Evolutionary conservation across 2,797 vertebrate species (phyloP), one percentile per base, ranked within the genome.

Genomic region (Phrynocephalus guinanensis): DNA sequence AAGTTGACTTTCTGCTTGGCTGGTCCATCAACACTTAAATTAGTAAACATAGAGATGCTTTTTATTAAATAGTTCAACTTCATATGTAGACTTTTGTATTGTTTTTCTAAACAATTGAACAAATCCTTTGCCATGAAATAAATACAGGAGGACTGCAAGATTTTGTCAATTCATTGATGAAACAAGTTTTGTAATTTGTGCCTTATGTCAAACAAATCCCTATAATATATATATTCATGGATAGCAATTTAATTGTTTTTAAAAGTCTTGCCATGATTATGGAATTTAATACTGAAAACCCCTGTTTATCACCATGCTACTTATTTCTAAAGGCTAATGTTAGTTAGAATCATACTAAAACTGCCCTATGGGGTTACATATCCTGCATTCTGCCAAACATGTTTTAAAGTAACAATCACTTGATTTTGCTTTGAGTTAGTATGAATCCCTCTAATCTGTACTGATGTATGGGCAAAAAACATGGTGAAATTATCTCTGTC

Each of bases 251-350:
- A n/a, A 68, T 79, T 33, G 63, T 44, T 50, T 33, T 79, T 38
- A 84, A 11, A 79, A 52, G 28, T 52, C 63, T 70, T 13, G 9
- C 4, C 30, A 22, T 67, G 73, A 77, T 16, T 67, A 60, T 5
- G 50, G 28, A 24, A 44, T 26, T 18, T 28, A 77, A 50, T 48
- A 18, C 22, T 63, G 52, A 68, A 48, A 78, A 83, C 24, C n/a
- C 2, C n/a, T 92, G 60, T 92, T 20, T 92, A 76, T 91, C 88
- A 88, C 87, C 92, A 87, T 0, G 24, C n/a, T 94, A 92, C 91
- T 86, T 89, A 91, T 80, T 93, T 91, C 91, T 84, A 84, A 90
- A 91, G 78, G 56, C 72, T 82, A 87, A 92, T 67, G 90, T 86
- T 95, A 90, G 83, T 92, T 93, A 82, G 28, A 72, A 80, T 30